Conservation (phyloP, 2,113 vertebrate species). For the Xenus cinereus region DNA sequence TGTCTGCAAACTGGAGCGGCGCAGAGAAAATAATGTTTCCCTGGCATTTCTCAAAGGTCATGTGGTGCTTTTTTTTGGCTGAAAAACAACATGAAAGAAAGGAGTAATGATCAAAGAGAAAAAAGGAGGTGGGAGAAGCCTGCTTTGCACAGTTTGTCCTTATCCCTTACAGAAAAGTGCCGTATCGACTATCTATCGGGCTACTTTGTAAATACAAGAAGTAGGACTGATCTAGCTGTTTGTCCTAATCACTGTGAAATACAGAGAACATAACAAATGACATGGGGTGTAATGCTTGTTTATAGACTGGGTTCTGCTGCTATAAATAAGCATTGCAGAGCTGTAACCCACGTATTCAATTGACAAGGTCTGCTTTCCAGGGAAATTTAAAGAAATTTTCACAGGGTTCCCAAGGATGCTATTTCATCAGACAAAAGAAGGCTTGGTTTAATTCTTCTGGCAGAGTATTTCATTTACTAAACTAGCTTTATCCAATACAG, state of each 20-base stretch:
- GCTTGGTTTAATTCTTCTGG: neutral
- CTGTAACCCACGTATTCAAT: neutral
- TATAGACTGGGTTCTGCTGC: neutral
- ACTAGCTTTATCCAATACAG: neutral
- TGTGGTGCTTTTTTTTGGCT: neutral
- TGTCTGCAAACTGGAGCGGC: neutral
- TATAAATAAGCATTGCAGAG: neutral
- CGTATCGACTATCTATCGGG: neutral
- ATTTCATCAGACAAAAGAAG: neutral
- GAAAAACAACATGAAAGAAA: slow-evolving; percentile 13
- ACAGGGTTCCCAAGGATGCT: neutral
- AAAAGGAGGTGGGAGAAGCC: neutral
- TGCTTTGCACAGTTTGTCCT: slow-evolving; percentile 17
- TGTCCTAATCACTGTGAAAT: slow-evolving; percentile 61
- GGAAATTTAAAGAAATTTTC: neutral
- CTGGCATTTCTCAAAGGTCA: slow-evolving; percentile 59
- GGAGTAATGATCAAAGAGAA: slow-evolving; percentile 25
- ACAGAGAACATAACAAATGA: slow-evolving; percentile 13
- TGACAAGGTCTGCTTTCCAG: neutral
- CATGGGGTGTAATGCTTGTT: neutral
- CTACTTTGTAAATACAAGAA: slow-evolving; percentile 54
- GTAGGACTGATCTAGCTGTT: slow-evolving; percentile 43
- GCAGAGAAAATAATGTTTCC: slow-evolving; percentile 23
- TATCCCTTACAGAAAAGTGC: neutral
- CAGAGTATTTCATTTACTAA: neutral